A percentile compares a stretch with the other conserved stretches of the same genome.
Evolutionary conservation across 2,888 invertebrate species (phyloP).

Genomic region (Cabera pusaria): DNA sequence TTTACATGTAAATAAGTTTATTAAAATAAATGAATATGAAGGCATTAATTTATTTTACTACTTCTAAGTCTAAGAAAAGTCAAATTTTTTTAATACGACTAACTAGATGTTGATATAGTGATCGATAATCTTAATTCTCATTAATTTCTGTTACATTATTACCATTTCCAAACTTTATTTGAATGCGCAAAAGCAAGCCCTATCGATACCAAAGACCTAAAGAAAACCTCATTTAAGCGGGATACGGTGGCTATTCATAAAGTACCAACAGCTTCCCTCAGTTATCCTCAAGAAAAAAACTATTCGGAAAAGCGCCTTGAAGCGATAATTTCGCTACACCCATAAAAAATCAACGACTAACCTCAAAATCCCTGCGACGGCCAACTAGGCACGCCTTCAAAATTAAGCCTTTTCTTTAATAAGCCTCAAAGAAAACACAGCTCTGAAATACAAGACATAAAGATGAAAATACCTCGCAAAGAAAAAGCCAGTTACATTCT

Average conservation of each 20-base stretch:
- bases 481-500: constrained; percentile 33
- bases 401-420: constrained; percentile 68
- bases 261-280: background rate
- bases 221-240: constrained; percentile 10
- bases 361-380: constrained; percentile 70
- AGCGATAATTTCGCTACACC: constrained; percentile 66
- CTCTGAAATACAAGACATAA: constrained; percentile 23
- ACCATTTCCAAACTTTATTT: too few relatives aligned
- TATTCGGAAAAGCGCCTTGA: constrained; percentile 56
- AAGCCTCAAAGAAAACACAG: constrained; percentile 30
- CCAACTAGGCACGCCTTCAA: constrained; percentile 79
- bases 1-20: too few relatives aligned
- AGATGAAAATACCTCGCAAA: constrained; percentile 27
- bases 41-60: too few relatives aligned
- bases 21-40: too few relatives aligned
- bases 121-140: too few relatives aligned
- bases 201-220: background rate
- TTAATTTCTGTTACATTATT: too few relatives aligned
- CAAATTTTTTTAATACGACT: too few relatives aligned
- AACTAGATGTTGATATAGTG: too few relatives aligned
- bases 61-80: too few relatives aligned
- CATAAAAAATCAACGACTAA: constrained; percentile 75
- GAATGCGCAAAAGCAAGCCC: too few relatives aligned
- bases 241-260: constrained; percentile 5
- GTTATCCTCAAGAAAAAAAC: constrained; percentile 36